Evolutionary conservation across 2,797 vertebrate genomes (phyloP).

Genomic region (Nyctibius grandis): DNA sequence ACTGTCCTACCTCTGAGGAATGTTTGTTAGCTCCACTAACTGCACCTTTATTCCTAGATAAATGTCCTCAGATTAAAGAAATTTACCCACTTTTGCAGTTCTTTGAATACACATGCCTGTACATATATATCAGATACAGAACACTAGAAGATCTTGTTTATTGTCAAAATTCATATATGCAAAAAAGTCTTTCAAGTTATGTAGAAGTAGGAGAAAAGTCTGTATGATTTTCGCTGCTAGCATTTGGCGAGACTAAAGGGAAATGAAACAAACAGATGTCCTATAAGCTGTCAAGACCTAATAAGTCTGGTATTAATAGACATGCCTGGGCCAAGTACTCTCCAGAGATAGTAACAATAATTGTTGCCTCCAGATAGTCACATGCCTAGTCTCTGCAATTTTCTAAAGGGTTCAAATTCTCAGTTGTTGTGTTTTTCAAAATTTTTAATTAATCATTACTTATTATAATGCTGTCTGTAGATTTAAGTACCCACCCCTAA

Average conservation of each 20-base stretch:
- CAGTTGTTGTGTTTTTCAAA: not conserved
- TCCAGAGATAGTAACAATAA: constrained; percentile 64
- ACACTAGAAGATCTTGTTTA: not conserved
- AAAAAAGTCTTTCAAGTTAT: constrained; percentile 5
- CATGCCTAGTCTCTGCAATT: constrained; percentile 32
- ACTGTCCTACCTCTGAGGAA: not conserved
- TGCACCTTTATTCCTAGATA: not conserved
- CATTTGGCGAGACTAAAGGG: constrained; percentile 54
- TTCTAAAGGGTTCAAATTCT: constrained; percentile 23
- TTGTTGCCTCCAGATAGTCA: constrained; percentile 55
- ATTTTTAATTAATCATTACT: constrained; percentile 36
- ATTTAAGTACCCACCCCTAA: not conserved
- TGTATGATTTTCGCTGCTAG: constrained; percentile 27
- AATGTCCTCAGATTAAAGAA: constrained; percentile 14
- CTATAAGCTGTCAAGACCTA: constrained; percentile 65
- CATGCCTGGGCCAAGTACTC: constrained; percentile 65
- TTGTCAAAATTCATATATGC: constrained; percentile 8
- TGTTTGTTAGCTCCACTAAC: not conserved
- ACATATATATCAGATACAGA: not conserved
- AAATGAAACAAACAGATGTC: constrained; percentile 59
- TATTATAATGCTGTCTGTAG: not conserved
- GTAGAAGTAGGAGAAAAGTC: not conserved
- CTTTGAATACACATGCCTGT: not conserved
- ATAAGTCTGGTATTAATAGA: constrained; percentile 70
- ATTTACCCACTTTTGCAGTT: not conserved